Conservation (phyloP, 2,113 vertebrate genomes). For the Carassius carassius region DNA sequence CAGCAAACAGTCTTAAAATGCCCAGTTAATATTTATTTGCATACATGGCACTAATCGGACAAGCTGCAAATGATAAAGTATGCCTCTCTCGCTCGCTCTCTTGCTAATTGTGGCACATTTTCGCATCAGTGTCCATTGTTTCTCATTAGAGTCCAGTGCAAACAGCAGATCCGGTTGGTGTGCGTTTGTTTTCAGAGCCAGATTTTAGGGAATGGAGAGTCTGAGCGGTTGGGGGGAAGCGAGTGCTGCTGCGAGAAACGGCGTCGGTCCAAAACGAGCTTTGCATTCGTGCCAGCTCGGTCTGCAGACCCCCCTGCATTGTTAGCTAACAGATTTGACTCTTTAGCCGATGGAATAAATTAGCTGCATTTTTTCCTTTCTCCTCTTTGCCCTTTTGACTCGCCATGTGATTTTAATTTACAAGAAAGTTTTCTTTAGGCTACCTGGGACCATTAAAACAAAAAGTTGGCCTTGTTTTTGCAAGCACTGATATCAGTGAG, state of each 20-base stretch:
- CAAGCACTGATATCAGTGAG: background rate
- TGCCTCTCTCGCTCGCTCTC: constrained; percentile 8
- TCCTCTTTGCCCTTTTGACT: constrained; percentile 14
- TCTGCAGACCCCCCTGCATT: constrained; percentile 22
- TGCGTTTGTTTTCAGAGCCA: background rate
- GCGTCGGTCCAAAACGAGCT: background rate
- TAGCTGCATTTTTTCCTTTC: background rate
- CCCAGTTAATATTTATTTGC: constrained; percentile 58
- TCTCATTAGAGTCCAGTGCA: constrained; percentile 42
- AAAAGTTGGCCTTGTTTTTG: constrained; percentile 4
- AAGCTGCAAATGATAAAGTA: constrained; percentile 45
- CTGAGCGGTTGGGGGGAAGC: background rate
- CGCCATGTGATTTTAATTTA: constrained; percentile 16
- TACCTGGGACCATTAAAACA: background rate
- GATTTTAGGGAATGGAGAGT: background rate
- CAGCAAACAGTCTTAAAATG: constrained; percentile 51
- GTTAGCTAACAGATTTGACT: constrained; percentile 44
- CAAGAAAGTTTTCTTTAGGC: background rate
- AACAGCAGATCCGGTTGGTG: constrained; percentile 25
- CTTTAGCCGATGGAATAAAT: constrained; percentile 18
- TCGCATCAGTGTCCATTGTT: constrained; percentile 40
- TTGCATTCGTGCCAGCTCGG: background rate
- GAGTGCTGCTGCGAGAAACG: background rate
- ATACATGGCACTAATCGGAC: constrained; percentile 52
- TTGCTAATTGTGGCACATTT: constrained; percentile 30